phyloP scores from a whole-genome alignment of 1,140 invertebrate genomes.

The Babylonia areolata region DNA sequence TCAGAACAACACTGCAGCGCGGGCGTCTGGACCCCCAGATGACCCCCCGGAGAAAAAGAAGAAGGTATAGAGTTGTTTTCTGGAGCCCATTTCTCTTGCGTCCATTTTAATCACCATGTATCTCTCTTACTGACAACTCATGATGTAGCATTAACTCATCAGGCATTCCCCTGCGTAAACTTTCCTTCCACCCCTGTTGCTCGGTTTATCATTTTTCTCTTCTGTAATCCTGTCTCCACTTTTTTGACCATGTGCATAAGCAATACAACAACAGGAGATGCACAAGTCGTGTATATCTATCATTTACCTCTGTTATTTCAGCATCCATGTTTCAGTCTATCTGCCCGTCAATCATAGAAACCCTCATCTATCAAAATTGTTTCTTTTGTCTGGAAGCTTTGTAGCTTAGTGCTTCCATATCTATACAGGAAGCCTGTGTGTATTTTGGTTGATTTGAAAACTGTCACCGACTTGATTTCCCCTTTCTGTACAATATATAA shows the following conservation, averaged over 20 bases:
- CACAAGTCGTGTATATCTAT: background rate
- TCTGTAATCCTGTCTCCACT: background rate
- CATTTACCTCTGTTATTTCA: background rate
- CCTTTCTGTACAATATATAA: conserved; percentile 2
- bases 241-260: background rate
- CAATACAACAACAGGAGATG: background rate
- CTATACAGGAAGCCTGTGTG: conserved; percentile 8
- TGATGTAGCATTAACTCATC: conserved; percentile 10
- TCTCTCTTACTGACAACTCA: background rate
- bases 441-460: conserved; percentile 27
- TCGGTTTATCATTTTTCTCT: background rate
- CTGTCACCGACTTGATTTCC: conserved; percentile 11
- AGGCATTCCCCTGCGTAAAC: conserved; percentile 1
- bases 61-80: conserved; percentile 51
- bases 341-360: background rate
- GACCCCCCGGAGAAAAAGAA: conserved; percentile 72
- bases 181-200: background rate
- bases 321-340: background rate
- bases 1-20: conserved; percentile 79
- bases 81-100: background rate
- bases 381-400: conserved; percentile 3
- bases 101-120: background rate
- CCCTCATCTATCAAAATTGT: background rate
- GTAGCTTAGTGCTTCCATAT: conserved; percentile 2
- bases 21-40: conserved; percentile 80